Evolutionary conservation across 2,113 vertebrate genomes (phyloP).

Genomic region (Ptilorrhoa leucosticta): DNA sequence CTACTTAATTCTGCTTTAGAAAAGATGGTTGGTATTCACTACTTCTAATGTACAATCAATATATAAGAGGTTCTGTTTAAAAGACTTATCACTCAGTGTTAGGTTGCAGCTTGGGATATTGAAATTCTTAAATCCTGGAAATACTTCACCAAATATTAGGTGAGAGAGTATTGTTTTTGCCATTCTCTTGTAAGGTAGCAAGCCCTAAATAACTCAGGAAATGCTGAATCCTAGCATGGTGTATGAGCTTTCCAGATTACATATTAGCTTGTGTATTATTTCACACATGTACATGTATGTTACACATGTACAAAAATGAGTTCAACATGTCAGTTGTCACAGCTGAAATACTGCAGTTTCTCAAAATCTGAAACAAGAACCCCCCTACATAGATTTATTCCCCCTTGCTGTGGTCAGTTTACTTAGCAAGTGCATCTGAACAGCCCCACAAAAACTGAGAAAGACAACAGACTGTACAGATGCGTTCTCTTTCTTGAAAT

Average conservation of each 20-base stretch:
- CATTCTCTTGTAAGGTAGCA: neutral
- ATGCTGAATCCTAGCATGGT: neutral
- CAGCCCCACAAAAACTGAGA: neutral
- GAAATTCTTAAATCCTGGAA: neutral
- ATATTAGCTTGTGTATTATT: neutral
- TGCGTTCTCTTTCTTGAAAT: neutral
- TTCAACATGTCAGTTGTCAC: neutral
- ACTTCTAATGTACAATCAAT: neutral
- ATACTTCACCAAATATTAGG: neutral
- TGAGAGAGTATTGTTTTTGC: neutral
- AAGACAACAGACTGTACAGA: neutral
- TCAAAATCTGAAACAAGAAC: neutral
- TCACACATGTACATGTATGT: neutral
- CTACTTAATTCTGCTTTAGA: neutral
- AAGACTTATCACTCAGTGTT: neutral
- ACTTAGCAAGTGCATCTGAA: neutral
- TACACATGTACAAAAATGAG: neutral
- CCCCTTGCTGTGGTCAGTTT: neutral
- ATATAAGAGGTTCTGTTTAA: neutral
- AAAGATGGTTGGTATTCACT: neutral
- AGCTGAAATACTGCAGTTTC: neutral
- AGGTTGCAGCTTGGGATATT: neutral
- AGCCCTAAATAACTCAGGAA: neutral
- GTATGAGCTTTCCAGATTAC: neutral
- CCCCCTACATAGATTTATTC: neutral